These are phyloP conservation scores for Anoura caudifer DNA, from an alignment of 2,113 vertebrate genomes.

Conservation along the genomic window DNA sequence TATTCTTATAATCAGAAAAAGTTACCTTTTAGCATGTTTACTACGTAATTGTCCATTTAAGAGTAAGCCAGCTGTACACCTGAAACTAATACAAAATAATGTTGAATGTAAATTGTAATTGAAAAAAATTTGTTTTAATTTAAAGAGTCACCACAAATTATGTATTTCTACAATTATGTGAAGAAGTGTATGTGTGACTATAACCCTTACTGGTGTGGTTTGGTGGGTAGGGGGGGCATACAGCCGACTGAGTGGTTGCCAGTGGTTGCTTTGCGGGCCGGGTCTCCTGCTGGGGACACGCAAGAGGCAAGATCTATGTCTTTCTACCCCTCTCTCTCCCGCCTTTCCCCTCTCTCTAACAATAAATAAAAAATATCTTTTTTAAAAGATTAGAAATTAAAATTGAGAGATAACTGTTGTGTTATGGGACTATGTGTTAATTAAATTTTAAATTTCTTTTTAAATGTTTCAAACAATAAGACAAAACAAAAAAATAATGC, in stretches of 20 bases:
- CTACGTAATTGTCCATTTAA: not conserved
- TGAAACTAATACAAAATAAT: not conserved
- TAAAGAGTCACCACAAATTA: not conserved
- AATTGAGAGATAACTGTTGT: not conserved
- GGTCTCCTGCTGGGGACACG: no score
- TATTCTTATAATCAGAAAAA: not conserved
- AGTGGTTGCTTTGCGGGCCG: no score
- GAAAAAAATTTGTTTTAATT: not conserved
- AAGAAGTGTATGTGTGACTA: not conserved
- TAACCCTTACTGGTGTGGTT: no score
- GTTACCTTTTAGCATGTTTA: not conserved
- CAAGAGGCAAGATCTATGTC: no score
- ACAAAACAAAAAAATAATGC: not conserved
- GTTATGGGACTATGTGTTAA: not conserved
- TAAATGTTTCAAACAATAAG: not conserved
- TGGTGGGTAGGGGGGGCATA: no score
- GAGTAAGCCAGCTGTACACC: not conserved
- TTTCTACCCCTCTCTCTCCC: no score
- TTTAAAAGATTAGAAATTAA: not conserved
- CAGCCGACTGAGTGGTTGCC: no score
- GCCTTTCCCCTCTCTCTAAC: no score
- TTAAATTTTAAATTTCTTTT: not conserved
- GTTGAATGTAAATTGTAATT: not conserved
- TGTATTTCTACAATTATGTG: not conserved
- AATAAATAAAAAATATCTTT: no score